Evolutionary conservation across 2,113 vertebrate genomes (phyloP), one percentile per base, ranked within the genome.

Genomic region (Numida meleagris): DNA sequence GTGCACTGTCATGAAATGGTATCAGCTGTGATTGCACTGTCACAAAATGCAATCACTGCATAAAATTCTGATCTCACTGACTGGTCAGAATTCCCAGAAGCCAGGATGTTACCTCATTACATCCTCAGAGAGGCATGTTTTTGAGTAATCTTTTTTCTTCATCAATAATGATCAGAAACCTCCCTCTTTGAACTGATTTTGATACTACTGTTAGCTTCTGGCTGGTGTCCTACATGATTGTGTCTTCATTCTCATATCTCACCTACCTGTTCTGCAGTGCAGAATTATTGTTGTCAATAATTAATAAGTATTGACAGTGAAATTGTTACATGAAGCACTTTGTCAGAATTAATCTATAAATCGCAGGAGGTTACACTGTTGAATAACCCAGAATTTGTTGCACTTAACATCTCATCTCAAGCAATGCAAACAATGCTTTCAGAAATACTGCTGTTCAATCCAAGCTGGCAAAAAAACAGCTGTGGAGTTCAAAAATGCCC

Each of bases 401-500:
- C 33, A 48, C 94, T 88, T 93, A 63, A 53, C 55, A 65, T 83
- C 68, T 90, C 67, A 91, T 68, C 51, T 84, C 82, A 74, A 71
- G 46, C 72, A 95, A 90, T 88, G 12, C 50, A 92, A 77, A 59
- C 50, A 75, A 58, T 73, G 75, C 40, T 71, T 88, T 95, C 46
- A 73, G 53, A 95, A 82, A 95, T 68, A 50, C 33, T 93, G 82
- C 80, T 95, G 76, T 90, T 84, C 36, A 72, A 88, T 61, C 65
- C 33, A 63, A 78, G 73, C 95, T 95, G 73, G 70, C 68, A 70
- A 53, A 78, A 88, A 88, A 70, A 67, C 90, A 93, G 86, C 45
- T 82, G 79, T 79, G 58, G 90, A 88, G 48, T 93, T 90, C 45
- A 92, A 96, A 97, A 95, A 95, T 95, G 96, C 91, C 93, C 95